Evolutionary conservation across 2,113 vertebrate species (phyloP).

Genomic region (Hypanus sabinus): DNA sequence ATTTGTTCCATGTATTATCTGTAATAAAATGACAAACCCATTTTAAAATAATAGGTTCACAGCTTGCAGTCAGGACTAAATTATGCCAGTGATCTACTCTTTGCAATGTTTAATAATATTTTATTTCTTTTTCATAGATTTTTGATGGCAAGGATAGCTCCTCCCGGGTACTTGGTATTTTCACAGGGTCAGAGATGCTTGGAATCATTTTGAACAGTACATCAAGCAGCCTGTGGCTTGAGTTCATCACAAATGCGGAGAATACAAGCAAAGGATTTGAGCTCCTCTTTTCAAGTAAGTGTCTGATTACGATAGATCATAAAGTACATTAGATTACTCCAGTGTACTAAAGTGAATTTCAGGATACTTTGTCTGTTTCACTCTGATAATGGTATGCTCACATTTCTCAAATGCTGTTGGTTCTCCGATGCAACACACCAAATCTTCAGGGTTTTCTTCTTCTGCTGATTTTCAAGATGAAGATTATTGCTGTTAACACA

Average conservation of each 20-base stretch:
- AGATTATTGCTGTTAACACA: neutral
- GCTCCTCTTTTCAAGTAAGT: constrained; percentile 92
- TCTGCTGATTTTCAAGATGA: neutral
- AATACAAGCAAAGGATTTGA: constrained; percentile 94
- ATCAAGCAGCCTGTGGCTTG: constrained; percentile 91
- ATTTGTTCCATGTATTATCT: neutral
- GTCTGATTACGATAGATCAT: neutral
- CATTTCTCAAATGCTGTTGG: constrained; percentile 9
- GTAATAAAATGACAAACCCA: neutral
- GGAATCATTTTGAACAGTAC: constrained; percentile 84
- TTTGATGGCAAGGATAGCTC: constrained; percentile 86
- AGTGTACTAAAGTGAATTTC: neutral
- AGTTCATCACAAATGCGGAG: constrained; percentile 78
- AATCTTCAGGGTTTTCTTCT: neutral
- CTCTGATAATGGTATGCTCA: constrained; percentile 16
- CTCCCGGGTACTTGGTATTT: constrained; percentile 78
- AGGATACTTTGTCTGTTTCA: constrained; percentile 6
- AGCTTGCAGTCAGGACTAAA: neutral
- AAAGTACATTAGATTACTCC: neutral
- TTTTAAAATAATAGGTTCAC: neutral
- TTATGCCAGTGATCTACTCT: neutral
- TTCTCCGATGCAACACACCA: neutral
- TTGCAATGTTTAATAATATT: neutral
- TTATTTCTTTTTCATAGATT: constrained; percentile 58
- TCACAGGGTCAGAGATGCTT: constrained; percentile 73